Base-by-base conservation (phyloP, 2,888 invertebrate genomes). In the Alitta virens region DNA sequence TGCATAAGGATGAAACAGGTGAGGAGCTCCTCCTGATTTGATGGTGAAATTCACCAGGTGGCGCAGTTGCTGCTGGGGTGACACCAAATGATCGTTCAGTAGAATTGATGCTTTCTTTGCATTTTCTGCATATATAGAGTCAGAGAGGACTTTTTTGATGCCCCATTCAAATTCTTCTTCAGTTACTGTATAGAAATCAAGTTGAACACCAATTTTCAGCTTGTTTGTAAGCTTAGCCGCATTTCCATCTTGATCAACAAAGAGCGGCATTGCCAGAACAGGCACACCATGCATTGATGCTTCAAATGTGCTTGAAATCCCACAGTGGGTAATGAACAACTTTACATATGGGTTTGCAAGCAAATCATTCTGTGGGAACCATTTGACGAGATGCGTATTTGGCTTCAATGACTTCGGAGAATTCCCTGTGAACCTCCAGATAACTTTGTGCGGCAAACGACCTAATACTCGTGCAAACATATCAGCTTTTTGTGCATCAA, bases 331-430 rank as follows among this genome's bases (percentile, higher is more conserved):
- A 12, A 56, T 23, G 24, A 56, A 56, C 2, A 56, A 16, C 12
- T 42, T 46, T 2, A n/a, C 18, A 2, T 12, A 26, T 7, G 56
- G 56, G 26, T 46, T 24, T 14, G n/a, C 43, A 7, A 56, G 56
- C 23, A 56, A 25, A 25, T 56, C 56, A 21, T n/a, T 9, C 56
- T 56, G 56, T 9, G 56, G 56, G 42, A 56, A 56, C 56, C 56
- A 56, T 14, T 26, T 25, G 14, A 56, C 56, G n/a, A 56, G 43
- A 16, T 25, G 27, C 2, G 56, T 56, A 40, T 56, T 56, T 25
- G 42, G 24, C 33, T 25, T 46, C 43, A 56, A 40, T 2, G 42
- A 14, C 9, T 46, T 16, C n/a, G 56, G 56, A 7, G 14, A 2
- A 1, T 43, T 18, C n/a, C 56, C 56, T 24, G 56, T 56, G n/a